Conservation (phyloP, 2,888 invertebrate genomes). For the Marasmarcha lunaedactyla region DNA sequence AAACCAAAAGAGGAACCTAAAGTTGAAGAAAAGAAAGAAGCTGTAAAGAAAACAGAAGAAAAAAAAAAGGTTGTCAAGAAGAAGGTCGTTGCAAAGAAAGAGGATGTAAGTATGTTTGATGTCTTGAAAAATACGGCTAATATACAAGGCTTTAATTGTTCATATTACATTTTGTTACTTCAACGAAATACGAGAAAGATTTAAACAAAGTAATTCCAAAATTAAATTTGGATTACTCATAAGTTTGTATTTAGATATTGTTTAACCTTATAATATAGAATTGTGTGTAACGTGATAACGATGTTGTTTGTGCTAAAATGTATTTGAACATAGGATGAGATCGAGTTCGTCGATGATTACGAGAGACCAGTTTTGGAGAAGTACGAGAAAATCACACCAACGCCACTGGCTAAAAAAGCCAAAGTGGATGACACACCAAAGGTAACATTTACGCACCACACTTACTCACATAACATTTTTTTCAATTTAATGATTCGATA, state of each 20-base stretch:
- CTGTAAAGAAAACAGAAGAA: constrained; percentile 56
- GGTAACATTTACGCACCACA: constrained; percentile 44
- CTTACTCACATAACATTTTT: constrained; percentile 18
- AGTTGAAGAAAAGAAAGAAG: constrained; percentile 52
- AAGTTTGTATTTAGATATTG: no score
- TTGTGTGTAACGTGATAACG: constrained; percentile 38
- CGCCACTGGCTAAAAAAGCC: constrained; percentile 62
- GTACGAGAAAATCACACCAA: constrained; percentile 73
- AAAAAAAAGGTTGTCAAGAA: constrained; percentile 60
- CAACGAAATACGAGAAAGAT: no score
- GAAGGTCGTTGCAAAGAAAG: constrained; percentile 58
- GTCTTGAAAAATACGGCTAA: constrained; percentile 9
- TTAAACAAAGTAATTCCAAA: no score
- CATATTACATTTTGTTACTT: background rate
- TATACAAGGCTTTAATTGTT: constrained; percentile 30
- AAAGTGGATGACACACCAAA: constrained; percentile 57
- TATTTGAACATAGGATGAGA: constrained; percentile 53
- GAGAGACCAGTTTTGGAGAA: constrained; percentile 81
- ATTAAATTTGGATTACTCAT: no score
- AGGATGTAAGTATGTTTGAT: constrained; percentile 45
- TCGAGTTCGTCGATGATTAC: constrained; percentile 77
- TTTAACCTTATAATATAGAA: constrained; percentile 3
- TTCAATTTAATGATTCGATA: constrained; percentile 6
- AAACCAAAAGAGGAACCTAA: constrained; percentile 61
- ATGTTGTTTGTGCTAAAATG: constrained; percentile 41